Evolutionary conservation across 2,888 invertebrate species (phyloP), one percentile per base, ranked within the genome.

Genomic region (Actias luna): DNA sequence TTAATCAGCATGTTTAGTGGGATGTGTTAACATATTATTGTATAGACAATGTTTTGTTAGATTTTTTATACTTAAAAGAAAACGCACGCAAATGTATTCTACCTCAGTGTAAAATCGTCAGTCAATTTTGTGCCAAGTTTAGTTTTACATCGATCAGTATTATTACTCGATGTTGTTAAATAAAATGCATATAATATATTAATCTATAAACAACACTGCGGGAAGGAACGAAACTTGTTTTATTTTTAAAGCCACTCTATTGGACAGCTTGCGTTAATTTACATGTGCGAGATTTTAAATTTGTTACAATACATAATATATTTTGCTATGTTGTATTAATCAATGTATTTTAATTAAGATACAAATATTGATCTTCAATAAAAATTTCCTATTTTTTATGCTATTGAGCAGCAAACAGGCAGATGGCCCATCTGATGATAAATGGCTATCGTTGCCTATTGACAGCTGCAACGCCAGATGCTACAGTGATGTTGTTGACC

Each of bases 91-190:
- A 16, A 29, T 55, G 36, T 55, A 22, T 8, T 52, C 82, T 88
- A 87, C 87, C 86, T 88, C 85, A 82, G 71, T 67, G 67, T 68
- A 69, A 64, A 64, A 22, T 12, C 46, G 65, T 73, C 72, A 78
- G 73, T 74, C 69, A 72, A 72, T 75, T 78, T 71, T 71, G 85
- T 89, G 87, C 87, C 87, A 88, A 86, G 72, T 76, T 74, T 79
- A 81, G 70, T 76, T 77, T 74, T 72, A 77, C 68, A 66, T 76
- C 69, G 65, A 82, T 78, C 83, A 87, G 85, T 88, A 88, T 88
- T 88, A 87, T 68, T 22, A 50, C 25, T 71, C 66, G 67, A 77
- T 74, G 58, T 58, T 22, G 29, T 18, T 31, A 62, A n/a, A 35
- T 22, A n/a, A 52, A 63, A 59, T 61, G 33, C 68, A 65, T 60